Conservation (phyloP, 2,888 invertebrate species). For the Erebia palarica region DNA sequence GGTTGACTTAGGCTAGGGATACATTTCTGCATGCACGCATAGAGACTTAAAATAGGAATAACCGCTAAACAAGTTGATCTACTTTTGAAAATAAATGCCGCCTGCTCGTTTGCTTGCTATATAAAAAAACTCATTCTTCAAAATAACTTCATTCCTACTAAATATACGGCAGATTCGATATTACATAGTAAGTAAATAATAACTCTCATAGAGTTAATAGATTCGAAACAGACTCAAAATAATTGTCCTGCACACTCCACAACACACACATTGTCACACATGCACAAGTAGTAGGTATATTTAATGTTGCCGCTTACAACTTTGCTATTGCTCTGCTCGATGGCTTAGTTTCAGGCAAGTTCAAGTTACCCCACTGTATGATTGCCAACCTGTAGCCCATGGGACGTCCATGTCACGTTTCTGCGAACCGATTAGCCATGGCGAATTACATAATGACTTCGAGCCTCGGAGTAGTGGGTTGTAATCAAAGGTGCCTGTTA, state of each 20-base stretch:
- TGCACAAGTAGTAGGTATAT: too few species aligned
- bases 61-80: too few species aligned
- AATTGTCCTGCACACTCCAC: not conserved
- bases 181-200: not conserved
- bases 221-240: not conserved
- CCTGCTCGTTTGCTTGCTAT: too few species aligned
- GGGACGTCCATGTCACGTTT: conserved; percentile 11
- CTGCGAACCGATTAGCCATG: conserved; percentile 38
- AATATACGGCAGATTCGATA: not conserved
- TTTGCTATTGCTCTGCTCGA: not conserved
- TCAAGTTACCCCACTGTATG: not conserved
- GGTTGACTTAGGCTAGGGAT: too few species aligned
- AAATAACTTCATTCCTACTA: too few species aligned
- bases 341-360: not conserved
- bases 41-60: too few species aligned
- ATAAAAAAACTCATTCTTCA: too few species aligned
- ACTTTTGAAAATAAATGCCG: too few species aligned
- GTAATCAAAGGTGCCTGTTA: conserved; percentile 23
- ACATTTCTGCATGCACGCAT: too few species aligned
- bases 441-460: conserved; percentile 38
- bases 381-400: not conserved
- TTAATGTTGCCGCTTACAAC: too few species aligned
- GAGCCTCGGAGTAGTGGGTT: conserved; percentile 13
- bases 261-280: too few species aligned
- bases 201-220: not conserved